Evolutionary conservation across 2,888 invertebrate genomes (phyloP), one percentile per base, ranked within the genome.

Genomic region (Cyclophora albipunctata): DNA sequence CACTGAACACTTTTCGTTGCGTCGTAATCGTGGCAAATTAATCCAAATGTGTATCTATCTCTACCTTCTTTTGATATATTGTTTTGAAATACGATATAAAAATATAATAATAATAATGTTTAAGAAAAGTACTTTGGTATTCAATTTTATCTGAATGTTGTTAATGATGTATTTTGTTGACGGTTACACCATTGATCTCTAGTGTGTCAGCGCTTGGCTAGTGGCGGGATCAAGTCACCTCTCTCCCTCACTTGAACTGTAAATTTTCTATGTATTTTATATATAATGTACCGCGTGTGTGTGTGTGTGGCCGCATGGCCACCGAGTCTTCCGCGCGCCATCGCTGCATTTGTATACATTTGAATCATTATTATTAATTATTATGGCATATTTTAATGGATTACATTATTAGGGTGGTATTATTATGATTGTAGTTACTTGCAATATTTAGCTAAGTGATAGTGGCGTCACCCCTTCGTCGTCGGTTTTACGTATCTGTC

Each of bases 241-340:
- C 37, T 5, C 37, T 5, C 37, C 37, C 37, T 5, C 37, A 37
- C 37, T 37, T 4, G 77, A 75, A 83, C 78, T 86, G 86, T 87
- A 85, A 80, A 85, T 87, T 87, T 86, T 87, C 85, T 85, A 86
- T 78, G 84, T 86, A 81, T 87, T 87, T 87, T 86, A 78, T 87
- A 86, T 85, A 77, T 78, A 75, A 37, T 37, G 37, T 5, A 5
- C 4, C 34, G 40, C 37, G 33, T 2, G 46, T 3, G 45, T 40
- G 45, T 40, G 34, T 34, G 34, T 7, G 45, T 42, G 45, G 45
- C 20, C 48, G 51, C 40, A 47, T 34, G 45, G 42, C 34, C 33
- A 63, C 37, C 66, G 62, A 63, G 69, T 69, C 74, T 67, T 69
- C 73, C 73, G 72, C 70, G 69, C 67, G 72, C 69, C 66, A 65